phyloP scores from a whole-genome alignment of 2,888 invertebrate genomes.

The Clanis bilineata region DNA sequence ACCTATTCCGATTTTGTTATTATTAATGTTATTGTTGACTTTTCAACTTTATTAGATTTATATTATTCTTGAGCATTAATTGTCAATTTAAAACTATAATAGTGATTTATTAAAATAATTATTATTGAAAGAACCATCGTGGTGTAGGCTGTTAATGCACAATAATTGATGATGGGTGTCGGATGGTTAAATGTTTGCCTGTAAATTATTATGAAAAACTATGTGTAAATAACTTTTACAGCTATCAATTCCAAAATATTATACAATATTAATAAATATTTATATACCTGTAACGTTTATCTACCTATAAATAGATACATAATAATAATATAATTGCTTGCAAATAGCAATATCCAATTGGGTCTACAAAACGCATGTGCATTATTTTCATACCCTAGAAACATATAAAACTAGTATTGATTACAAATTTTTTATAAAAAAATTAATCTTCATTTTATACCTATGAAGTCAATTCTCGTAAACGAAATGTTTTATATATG shows the following conservation, averaged over 20 bases:
- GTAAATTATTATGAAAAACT: constrained; percentile 3
- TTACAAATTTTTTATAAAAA: constrained; percentile 67
- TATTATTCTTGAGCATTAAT: constrained; percentile 19
- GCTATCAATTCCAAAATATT: constrained; percentile 12
- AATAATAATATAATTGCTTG: constrained; percentile 28
- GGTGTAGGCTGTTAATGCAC: neutral
- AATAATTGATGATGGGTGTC: neutral
- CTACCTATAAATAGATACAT: constrained; percentile 13
- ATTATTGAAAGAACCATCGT: neutral
- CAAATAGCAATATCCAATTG: constrained; percentile 38
- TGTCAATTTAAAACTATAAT: constrained; percentile 17
- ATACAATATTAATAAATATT: neutral
- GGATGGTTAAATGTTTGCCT: neutral
- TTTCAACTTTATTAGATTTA: constrained; percentile 22
- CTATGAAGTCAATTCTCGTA: constrained; percentile 75
- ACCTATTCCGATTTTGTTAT: constrained; percentile 20
- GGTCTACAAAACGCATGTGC: constrained; percentile 49
- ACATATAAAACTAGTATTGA: constrained; percentile 45
- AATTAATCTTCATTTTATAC: constrained; percentile 67
- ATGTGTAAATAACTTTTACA: constrained; percentile 10
- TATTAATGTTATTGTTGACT: constrained; percentile 18
- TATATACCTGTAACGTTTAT: constrained; percentile 10
- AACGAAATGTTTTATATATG: constrained; percentile 60
- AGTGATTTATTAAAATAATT: neutral
- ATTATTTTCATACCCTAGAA: constrained; percentile 61